phyloP scores from a whole-genome alignment of 1,140 invertebrate species.

The Anadara kagoshimensis region DNA sequence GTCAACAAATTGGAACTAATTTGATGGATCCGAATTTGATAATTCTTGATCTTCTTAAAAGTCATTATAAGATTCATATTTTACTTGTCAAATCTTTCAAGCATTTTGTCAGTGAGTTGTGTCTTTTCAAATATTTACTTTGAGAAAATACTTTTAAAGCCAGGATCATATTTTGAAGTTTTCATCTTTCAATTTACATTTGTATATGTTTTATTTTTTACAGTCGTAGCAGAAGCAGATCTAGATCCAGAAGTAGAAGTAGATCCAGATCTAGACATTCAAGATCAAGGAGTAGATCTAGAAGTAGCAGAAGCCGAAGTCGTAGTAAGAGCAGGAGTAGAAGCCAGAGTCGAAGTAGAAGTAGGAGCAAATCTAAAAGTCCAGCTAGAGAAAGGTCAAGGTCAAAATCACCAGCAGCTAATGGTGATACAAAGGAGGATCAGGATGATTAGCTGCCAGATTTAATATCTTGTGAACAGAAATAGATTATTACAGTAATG shows the following conservation, averaged over 20 bases:
- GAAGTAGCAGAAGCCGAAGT: slow-evolving; percentile 4
- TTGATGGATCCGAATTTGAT: no score
- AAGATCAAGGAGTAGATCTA: slow-evolving; percentile 11
- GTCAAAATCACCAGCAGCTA: slow-evolving; percentile 15
- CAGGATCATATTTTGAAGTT: background rate
- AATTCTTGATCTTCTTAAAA: no score
- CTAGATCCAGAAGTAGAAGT: slow-evolving; percentile 7
- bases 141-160: background rate
- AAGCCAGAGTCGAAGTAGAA: slow-evolving; percentile 15
- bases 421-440: background rate
- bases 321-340: slow-evolving; percentile 16
- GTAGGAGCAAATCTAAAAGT: slow-evolving; percentile 21
- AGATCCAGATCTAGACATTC: slow-evolving; percentile 10
- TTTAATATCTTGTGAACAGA: no score
- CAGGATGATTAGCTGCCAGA: no score
- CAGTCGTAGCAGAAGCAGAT: background rate
- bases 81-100: background rate
- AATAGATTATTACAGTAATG: no score
- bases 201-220: no score
- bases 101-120: background rate
- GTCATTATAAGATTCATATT: no score
- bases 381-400: slow-evolving; percentile 3
- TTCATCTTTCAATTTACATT: background rate
- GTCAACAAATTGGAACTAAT: no score
- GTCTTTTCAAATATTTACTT: background rate